phyloP scores from a whole-genome alignment of 2,888 invertebrate genomes.

The Nezara viridula region DNA sequence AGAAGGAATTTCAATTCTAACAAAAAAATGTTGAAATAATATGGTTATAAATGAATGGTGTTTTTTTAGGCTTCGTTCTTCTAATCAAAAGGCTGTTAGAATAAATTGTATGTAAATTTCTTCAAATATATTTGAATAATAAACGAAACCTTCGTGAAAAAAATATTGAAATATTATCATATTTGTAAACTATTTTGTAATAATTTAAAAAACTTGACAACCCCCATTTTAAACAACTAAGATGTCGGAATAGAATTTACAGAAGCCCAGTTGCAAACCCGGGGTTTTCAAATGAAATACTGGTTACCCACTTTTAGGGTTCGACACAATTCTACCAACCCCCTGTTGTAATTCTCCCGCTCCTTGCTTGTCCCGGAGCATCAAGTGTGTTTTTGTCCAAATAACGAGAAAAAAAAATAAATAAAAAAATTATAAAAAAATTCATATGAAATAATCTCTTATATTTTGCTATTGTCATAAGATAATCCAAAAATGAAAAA shows the following conservation, averaged over 20 bases:
- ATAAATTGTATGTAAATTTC: too few relatives aligned
- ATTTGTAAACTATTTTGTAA: not conserved
- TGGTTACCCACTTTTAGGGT: not conserved
- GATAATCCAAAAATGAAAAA: slow-evolving; percentile 3
- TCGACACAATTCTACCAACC: not conserved
- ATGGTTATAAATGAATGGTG: too few relatives aligned
- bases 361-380: slow-evolving; percentile 43
- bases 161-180: not conserved
- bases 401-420: not conserved
- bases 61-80: too few relatives aligned
- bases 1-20: too few relatives aligned
- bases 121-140: too few relatives aligned
- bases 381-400: slow-evolving; percentile 52
- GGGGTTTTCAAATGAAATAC: not conserved
- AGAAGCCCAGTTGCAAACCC: not conserved
- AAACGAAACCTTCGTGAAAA: too few relatives aligned
- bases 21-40: too few relatives aligned
- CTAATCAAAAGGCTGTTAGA: too few relatives aligned
- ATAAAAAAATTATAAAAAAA: not conserved
- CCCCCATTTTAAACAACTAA: not conserved
- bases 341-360: slow-evolving; percentile 5
- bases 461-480: slow-evolving; percentile 55
- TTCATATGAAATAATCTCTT: slow-evolving; percentile 52
- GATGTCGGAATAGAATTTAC: not conserved
- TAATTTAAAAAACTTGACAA: not conserved